phyloP scores from a whole-genome alignment of 2,888 invertebrate genomes.

The Bimastos eiseni region DNA sequence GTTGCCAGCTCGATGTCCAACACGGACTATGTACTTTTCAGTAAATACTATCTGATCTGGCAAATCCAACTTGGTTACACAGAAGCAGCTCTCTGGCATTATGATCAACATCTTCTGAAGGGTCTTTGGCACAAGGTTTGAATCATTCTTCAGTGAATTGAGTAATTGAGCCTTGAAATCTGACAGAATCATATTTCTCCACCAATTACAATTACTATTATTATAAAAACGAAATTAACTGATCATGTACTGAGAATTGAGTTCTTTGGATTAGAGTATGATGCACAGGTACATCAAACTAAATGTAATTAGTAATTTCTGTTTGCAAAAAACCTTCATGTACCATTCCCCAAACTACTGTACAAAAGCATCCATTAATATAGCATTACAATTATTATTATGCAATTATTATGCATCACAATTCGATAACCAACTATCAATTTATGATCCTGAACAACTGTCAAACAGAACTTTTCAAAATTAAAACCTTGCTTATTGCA shows the following conservation, averaged over 20 bases:
- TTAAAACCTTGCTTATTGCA: no score
- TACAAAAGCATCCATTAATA: no score
- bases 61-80: neutral
- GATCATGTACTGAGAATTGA: neutral
- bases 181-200: neutral
- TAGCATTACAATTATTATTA: no score
- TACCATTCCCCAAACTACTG: no score
- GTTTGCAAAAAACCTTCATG: no score
- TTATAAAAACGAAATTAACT: neutral
- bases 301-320: no score
- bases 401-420: no score
- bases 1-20: conserved; percentile 31
- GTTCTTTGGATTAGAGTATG: neutral
- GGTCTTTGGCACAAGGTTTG: neutral
- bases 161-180: neutral
- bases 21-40: conserved; percentile 22
- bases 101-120: conserved; percentile 33
- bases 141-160: neutral
- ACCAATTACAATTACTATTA: neutral
- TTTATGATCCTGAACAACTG: no score
- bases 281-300: neutral
- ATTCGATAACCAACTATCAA: no score
- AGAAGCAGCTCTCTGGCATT: conserved; percentile 30
- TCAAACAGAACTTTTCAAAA: neutral
- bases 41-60: neutral